Percentiles rank a stretch among this genome's conserved stretches.
These are phyloP conservation scores for Nephila pilipes DNA, from an alignment of 1,140 invertebrate species.

Conservation along the genomic window DNA sequence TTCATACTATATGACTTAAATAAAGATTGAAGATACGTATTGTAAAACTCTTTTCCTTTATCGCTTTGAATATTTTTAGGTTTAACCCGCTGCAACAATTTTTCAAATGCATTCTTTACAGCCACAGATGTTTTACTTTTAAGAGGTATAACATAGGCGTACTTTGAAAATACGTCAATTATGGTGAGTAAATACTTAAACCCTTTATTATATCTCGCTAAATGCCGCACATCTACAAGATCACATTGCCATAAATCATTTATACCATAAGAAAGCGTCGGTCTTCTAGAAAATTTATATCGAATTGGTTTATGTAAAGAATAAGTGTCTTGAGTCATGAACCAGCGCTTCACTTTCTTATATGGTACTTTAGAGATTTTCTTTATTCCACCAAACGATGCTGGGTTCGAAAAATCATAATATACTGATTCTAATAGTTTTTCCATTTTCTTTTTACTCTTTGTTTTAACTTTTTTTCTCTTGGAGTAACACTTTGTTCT, in stretches of 20 bases:
- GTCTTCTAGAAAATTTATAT: not conserved
- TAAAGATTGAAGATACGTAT: not conserved
- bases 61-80: too few relatives aligned
- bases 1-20: conserved; percentile 16
- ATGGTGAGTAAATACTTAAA: not conserved
- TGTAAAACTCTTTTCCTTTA: conserved; percentile 49
- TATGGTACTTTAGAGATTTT: not conserved
- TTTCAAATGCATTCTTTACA: conserved; percentile 22
- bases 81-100: not conserved
- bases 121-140: not conserved
- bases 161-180: conserved; percentile 47
- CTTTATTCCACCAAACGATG: conserved; percentile 14
- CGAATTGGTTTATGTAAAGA: conserved; percentile 31
- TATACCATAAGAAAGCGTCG: not conserved
- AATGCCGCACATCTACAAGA: not conserved
- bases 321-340: conserved; percentile 31
- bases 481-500: too few relatives aligned
- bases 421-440: too few relatives aligned
- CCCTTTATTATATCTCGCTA: not conserved
- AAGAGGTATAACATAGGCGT: conserved; percentile 16
- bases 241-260: too few relatives aligned
- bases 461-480: not conserved
- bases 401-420: conserved; percentile 10
- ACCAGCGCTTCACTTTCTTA: not conserved
- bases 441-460: not conserved